phyloP scores from a whole-genome alignment of 2,888 invertebrate species.

The Taphrorychus bicolor region DNA sequence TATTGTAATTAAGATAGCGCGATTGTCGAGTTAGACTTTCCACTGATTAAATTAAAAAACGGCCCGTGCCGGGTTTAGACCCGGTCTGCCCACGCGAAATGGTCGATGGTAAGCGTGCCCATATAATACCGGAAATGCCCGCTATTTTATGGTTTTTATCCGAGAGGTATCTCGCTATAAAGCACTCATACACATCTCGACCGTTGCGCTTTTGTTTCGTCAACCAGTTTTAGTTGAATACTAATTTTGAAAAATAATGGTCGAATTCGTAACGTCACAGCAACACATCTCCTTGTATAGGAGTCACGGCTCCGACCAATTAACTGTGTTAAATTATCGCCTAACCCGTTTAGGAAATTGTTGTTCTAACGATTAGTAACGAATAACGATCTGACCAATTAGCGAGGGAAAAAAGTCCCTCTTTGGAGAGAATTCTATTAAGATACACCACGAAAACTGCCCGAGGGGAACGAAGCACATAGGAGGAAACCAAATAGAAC shows the following conservation, averaged over 20 bases:
- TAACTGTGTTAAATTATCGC: constrained; percentile 1
- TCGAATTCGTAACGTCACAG: not conserved
- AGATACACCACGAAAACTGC: constrained; percentile 21
- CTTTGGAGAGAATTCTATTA: constrained; percentile 35
- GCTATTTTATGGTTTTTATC: constrained; percentile 37
- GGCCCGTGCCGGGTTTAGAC: constrained; percentile 25
- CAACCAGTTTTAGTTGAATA: not conserved
- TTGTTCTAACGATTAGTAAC: constrained; percentile 11
- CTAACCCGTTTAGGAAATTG: constrained; percentile 8
- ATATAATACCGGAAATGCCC: constrained; percentile 37
- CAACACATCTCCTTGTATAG: not conserved
- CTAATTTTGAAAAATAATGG: not conserved
- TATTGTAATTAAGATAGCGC: constrained; percentile 21
- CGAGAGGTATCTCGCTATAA: constrained; percentile 20
- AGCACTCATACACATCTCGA: constrained; percentile 4
- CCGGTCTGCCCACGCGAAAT: constrained; percentile 31
- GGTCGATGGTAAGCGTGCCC: constrained; percentile 34
- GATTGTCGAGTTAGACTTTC: constrained; percentile 19
- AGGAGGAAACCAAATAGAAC: constrained; percentile 30
- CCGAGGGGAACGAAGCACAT: constrained; percentile 10
- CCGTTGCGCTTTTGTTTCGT: not conserved
- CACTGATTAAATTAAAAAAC: constrained; percentile 22
- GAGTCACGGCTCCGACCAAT: not conserved
- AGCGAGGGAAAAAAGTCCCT: constrained; percentile 22
- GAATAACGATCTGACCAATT: constrained; percentile 18